Evolutionary conservation across 2,888 invertebrate genomes (phyloP).

Genomic region (Taphrorychus bicolor): DNA sequence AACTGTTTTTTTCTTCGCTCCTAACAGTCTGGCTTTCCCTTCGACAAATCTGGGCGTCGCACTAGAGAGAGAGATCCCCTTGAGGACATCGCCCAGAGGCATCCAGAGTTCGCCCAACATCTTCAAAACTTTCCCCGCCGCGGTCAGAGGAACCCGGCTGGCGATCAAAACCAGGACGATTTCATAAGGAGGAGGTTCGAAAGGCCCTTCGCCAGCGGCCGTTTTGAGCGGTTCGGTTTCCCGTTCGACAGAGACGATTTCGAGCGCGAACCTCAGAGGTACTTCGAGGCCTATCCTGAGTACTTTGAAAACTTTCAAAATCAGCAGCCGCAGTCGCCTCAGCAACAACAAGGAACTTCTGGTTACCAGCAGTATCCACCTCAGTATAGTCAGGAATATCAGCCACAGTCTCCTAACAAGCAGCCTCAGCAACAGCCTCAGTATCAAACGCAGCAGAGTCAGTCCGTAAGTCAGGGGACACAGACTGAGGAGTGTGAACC

Average conservation of each 20-base stretch:
- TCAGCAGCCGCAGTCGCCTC: constrained; percentile 21
- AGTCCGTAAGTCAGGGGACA: constrained; percentile 38
- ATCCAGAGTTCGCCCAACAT: constrained; percentile 78
- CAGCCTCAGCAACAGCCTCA: constrained; percentile 55
- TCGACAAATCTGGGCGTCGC: constrained; percentile 67
- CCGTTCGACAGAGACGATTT: constrained; percentile 49
- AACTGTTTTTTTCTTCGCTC: too few species aligned
- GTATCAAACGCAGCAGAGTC: constrained; percentile 36
- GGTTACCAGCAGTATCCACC: constrained; percentile 29
- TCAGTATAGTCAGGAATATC: constrained; percentile 24
- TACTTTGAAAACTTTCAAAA: constrained; percentile 31
- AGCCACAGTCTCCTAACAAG: constrained; percentile 12
- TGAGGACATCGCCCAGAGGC: constrained; percentile 74
- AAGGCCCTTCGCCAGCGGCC: constrained; percentile 56
- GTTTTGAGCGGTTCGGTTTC: constrained; percentile 54
- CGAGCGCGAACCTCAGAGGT: constrained; percentile 36
- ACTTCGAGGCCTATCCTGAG: constrained; percentile 35
- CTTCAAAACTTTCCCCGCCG: constrained; percentile 58
- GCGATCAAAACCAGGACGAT: constrained; percentile 60
- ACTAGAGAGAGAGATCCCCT: constrained; percentile 66
- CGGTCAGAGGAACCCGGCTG: constrained; percentile 56
- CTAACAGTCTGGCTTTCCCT: constrained; percentile 71
- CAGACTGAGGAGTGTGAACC: constrained; percentile 31
- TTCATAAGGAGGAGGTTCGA: constrained; percentile 56
- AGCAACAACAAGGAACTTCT: constrained; percentile 20